Conservation (phyloP, 2,888 invertebrate genomes). For the Lepas anatifera region DNA sequence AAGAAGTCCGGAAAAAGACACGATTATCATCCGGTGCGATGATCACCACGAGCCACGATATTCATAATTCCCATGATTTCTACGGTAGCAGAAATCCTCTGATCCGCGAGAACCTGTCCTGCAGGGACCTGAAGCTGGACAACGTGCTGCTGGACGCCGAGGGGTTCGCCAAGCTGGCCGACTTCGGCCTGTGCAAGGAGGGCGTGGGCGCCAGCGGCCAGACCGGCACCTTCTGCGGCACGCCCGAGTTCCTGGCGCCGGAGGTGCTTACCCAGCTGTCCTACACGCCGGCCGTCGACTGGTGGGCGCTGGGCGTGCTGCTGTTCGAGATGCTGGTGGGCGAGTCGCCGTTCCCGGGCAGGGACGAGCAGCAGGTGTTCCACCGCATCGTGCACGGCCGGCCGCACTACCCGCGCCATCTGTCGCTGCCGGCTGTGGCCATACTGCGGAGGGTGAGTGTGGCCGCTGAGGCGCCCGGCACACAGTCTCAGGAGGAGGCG, state of each 20-base stretch:
- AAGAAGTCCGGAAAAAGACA: too few relatives aligned
- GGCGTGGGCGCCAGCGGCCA: slow-evolving; percentile 97
- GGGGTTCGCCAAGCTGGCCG: slow-evolving; percentile 98
- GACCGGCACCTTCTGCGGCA: slow-evolving; percentile 97
- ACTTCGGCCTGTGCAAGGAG: slow-evolving; percentile 97
- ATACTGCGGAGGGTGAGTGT: slow-evolving; percentile 93
- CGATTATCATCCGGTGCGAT: too few relatives aligned
- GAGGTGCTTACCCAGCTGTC: slow-evolving; percentile 97
- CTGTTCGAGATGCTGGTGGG: slow-evolving; percentile 99
- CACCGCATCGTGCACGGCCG: slow-evolving; percentile 99
- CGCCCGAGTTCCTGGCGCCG: slow-evolving; percentile 94
- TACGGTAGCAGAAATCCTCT: too few relatives aligned
- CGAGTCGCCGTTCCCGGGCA: slow-evolving; percentile 98
- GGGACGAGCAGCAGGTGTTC: slow-evolving; percentile 99
- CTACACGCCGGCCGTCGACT: slow-evolving; percentile 97
- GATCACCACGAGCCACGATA: too few relatives aligned
- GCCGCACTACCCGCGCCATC: slow-evolving; percentile 94
- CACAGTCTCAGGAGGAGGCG: too few relatives aligned
- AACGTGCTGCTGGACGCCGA: slow-evolving; percentile 94
- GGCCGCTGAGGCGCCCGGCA: background rate
- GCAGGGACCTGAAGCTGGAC: slow-evolving; percentile 95
- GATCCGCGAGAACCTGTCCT: too few relatives aligned
- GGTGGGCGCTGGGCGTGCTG: slow-evolving; percentile 99
- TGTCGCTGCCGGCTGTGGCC: slow-evolving; percentile 94
- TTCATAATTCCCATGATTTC: too few relatives aligned